A percentile compares a stretch with the other conserved stretches of the same genome.
These are phyloP conservation scores for Drosophila subquinaria DNA, from an alignment of 2,888 invertebrate genomes.

Conservation along the genomic window DNA sequence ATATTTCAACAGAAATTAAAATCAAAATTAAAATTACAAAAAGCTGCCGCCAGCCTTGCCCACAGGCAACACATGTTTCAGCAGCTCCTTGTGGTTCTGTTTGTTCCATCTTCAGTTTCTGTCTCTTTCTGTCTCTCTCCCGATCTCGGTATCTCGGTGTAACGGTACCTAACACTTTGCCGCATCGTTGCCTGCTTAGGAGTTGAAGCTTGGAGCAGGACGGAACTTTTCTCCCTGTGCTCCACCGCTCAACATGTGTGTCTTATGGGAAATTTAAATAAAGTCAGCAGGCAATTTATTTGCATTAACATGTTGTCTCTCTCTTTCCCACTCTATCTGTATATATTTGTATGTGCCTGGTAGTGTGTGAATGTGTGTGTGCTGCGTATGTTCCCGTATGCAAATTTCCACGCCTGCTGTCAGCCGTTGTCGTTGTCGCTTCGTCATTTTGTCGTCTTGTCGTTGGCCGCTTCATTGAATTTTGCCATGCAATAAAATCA, in stretches of 20 bases:
- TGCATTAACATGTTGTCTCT: slow-evolving; percentile 77
- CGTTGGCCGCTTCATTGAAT: slow-evolving; percentile 80
- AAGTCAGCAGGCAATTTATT: slow-evolving; percentile 81
- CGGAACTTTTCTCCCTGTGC: slow-evolving; percentile 20
- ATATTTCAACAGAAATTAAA: slow-evolving; percentile 84
- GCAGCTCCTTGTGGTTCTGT: slow-evolving; percentile 48
- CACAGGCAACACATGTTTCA: slow-evolving; percentile 66
- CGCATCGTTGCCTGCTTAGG: slow-evolving; percentile 58
- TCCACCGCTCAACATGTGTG: slow-evolving; percentile 51
- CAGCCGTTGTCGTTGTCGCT: slow-evolving; percentile 52
- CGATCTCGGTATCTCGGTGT: slow-evolving; percentile 1
- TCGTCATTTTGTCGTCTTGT: slow-evolving; percentile 45
- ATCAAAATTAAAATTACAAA: slow-evolving; percentile 84
- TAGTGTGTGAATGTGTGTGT: slow-evolving; percentile 27
- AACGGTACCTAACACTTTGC: slow-evolving; percentile 63
- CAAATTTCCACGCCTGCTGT: slow-evolving; percentile 79
- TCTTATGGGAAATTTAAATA: slow-evolving; percentile 81
- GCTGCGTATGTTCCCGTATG: slow-evolving; percentile 68
- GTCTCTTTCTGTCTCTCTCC: slow-evolving; percentile 2
- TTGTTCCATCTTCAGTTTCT: slow-evolving; percentile 12
- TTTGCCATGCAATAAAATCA: slow-evolving; percentile 75
- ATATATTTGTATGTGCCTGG: not conserved
- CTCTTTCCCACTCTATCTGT: slow-evolving; percentile 1
- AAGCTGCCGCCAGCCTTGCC: slow-evolving; percentile 63
- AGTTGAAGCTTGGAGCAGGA: slow-evolving; percentile 25